A percentile compares a stretch with the other conserved stretches of the same genome.
Evolutionary conservation across 92 coral and sea anemone genomes (phyloP).

Genomic region (Galaxea fascicularis): DNA sequence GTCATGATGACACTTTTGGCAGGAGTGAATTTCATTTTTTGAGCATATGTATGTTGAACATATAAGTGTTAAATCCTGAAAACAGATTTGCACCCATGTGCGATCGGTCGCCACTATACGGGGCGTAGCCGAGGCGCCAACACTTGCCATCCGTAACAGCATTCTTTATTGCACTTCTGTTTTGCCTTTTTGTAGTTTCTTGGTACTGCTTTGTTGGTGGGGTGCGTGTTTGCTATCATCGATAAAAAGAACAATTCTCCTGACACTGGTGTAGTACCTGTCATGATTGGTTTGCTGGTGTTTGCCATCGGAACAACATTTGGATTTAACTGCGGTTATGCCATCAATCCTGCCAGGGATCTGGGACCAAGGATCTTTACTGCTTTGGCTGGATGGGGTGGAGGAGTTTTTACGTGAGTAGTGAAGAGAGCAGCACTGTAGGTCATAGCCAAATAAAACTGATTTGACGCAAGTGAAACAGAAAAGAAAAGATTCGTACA

Average conservation of each 20-base stretch:
- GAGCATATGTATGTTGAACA: too few species aligned
- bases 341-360: conserved; percentile 96
- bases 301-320: conserved; percentile 88
- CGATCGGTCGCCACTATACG: too few species aligned
- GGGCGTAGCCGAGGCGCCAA: too few species aligned
- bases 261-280: conserved; percentile 70
- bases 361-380: conserved; percentile 87
- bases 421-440: not conserved
- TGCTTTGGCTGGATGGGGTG: conserved; percentile 94
- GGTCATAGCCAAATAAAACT: too few species aligned
- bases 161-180: not conserved
- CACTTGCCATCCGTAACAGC: too few species aligned
- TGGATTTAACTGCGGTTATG: conserved; percentile 93
- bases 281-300: conserved; percentile 87
- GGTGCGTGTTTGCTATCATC: conserved; percentile 76
- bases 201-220: conserved; percentile 83
- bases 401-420: conserved; percentile 81
- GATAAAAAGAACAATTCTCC: conserved; percentile 78
- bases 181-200: conserved; percentile 46
- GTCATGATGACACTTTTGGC: too few species aligned
- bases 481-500: too few species aligned
- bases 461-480: too few species aligned
- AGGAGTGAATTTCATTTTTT: too few species aligned
- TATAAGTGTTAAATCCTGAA: too few species aligned
- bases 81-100: too few species aligned